Conservation (phyloP, 2,113 vertebrate genomes). For the Nothoprocta pentlandii region DNA sequence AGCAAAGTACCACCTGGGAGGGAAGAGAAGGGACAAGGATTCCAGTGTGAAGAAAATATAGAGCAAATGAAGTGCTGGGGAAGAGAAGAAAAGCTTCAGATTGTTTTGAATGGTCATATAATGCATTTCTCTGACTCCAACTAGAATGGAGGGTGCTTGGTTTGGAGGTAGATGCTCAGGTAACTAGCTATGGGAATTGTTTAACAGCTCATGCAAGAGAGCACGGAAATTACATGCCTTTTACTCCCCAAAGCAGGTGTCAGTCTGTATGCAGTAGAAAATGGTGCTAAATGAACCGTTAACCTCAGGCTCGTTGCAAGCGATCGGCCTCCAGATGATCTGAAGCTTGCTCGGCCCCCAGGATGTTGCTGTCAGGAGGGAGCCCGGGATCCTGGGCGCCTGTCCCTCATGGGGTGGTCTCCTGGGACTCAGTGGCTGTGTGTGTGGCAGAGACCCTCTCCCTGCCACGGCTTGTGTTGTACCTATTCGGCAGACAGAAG, state of each 20-base stretch:
- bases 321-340: neutral
- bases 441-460: conserved; percentile 64
- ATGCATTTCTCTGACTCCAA: neutral
- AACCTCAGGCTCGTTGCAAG: neutral
- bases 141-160: neutral
- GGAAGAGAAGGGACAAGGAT: neutral
- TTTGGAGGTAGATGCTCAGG: neutral
- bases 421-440: neutral
- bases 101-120: neutral
- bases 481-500: conserved; percentile 61
- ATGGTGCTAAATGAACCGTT: neutral
- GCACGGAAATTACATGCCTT: neutral
- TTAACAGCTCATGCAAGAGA: neutral
- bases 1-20: neutral
- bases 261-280: neutral
- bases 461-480: conserved; percentile 18
- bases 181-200: neutral
- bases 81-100: neutral
- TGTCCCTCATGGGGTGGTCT: conserved; percentile 55
- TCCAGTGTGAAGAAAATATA: neutral
- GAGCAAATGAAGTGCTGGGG: neutral
- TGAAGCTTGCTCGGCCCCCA: neutral
- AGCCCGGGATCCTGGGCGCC: neutral
- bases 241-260: neutral
- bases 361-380: neutral